phyloP scores from a whole-genome alignment of 2,888 invertebrate genomes.

The Aspidiotus rigidus region DNA sequence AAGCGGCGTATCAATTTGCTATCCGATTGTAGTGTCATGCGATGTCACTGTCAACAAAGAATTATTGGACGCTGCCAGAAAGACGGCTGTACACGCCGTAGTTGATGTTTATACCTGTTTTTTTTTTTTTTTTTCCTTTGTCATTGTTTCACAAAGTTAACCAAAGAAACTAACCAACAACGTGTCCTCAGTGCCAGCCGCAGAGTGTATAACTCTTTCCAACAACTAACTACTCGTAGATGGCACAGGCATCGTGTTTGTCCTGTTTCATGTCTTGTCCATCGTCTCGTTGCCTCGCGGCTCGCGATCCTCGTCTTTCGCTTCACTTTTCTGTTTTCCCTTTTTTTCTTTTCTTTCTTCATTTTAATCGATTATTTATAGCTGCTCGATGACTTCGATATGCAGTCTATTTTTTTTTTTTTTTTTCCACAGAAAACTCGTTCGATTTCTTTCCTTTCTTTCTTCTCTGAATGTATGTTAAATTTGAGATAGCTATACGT shows the following conservation, averaged over 20 bases:
- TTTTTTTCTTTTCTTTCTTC: constrained; percentile 8
- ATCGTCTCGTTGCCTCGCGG: constrained; percentile 10
- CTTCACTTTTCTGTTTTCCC: constrained; percentile 16
- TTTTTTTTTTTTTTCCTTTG: constrained; percentile 20
- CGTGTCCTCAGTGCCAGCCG: constrained; percentile 21
- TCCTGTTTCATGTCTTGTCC: constrained; percentile 28
- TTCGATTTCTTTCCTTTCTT: background rate
- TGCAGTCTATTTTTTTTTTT: background rate
- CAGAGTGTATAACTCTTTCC: constrained; percentile 21
- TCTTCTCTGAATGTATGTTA: background rate
- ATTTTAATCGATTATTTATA: constrained; percentile 31
- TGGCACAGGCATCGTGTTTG: constrained; percentile 32
- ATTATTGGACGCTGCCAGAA: constrained; percentile 28
- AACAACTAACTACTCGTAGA: constrained; percentile 27
- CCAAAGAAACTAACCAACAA: constrained; percentile 19
- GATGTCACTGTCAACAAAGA: constrained; percentile 32
- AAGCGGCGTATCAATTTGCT: constrained; percentile 29
- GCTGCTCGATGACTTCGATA: constrained; percentile 10
- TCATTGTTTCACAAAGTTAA: constrained; percentile 26
- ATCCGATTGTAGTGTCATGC: constrained; percentile 32
- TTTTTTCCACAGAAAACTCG: background rate
- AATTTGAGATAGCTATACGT: background rate
- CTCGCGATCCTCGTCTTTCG: too few species aligned
- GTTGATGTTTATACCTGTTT: constrained; percentile 32
- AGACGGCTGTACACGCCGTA: constrained; percentile 22